Conservation (phyloP, 2,888 invertebrate species). For the Abrostola triplasia region DNA sequence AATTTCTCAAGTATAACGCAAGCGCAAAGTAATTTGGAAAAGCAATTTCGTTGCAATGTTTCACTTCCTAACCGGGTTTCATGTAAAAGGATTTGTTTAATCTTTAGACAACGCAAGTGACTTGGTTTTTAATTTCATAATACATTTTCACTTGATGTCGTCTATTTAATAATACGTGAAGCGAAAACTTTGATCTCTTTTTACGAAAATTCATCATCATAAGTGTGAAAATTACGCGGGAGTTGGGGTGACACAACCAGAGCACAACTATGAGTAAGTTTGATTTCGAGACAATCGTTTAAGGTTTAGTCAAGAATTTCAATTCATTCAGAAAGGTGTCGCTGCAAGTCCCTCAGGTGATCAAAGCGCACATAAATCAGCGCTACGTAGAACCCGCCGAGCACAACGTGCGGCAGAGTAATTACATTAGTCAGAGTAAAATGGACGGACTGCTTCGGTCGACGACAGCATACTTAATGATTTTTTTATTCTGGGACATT, state of each 20-base stretch:
- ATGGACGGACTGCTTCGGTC: conserved; percentile 26
- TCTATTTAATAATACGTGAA: too few species aligned
- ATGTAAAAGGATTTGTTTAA: background rate
- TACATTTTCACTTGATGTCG: too few species aligned
- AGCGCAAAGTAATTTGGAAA: background rate
- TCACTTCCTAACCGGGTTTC: background rate
- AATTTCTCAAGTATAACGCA: background rate
- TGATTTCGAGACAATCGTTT: background rate
- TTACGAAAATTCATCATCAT: too few species aligned
- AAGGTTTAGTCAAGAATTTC: background rate
- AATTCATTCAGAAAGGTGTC: background rate
- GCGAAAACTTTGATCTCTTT: too few species aligned
- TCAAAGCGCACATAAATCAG: conserved; percentile 24
- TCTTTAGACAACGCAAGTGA: background rate
- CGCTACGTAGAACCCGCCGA: conserved; percentile 4
- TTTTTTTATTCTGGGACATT: conserved; percentile 10
- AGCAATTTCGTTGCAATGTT: background rate
- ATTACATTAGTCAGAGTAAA: conserved; percentile 34
- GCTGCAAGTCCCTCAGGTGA: background rate
- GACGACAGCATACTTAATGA: background rate
- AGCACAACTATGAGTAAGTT: background rate
- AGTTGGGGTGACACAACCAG: too few species aligned
- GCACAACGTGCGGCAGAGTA: conserved; percentile 24
- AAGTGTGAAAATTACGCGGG: too few species aligned
- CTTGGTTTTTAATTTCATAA: background rate